A percentile compares a stretch with the other conserved stretches of the same genome.
phyloP scores from a whole-genome alignment of 2,113 vertebrate species.

The Prietella phreatophila region DNA sequence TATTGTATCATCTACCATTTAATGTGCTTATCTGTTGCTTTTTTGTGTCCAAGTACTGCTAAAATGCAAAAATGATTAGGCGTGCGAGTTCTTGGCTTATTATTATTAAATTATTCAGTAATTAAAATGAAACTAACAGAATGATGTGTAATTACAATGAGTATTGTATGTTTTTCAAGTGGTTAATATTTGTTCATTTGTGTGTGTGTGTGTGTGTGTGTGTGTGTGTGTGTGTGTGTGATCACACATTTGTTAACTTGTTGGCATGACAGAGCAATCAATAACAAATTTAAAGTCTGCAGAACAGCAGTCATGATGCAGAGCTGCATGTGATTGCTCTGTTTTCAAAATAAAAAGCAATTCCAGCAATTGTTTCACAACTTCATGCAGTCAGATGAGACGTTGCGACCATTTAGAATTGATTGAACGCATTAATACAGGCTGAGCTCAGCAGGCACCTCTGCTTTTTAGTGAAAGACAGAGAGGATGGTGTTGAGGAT shows the following conservation, averaged over 20 bases:
- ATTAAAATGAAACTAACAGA: neutral
- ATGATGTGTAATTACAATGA: neutral
- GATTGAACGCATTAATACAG: constrained; percentile 11
- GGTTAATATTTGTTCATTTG: no score
- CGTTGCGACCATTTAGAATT: neutral
- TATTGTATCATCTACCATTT: neutral
- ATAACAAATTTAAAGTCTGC: neutral
- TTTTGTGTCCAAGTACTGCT: neutral
- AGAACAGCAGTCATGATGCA: neutral
- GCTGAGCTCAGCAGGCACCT: constrained; percentile 7
- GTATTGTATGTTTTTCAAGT: neutral
- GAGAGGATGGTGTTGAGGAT: neutral
- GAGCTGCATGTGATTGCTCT: neutral
- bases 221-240: neutral
- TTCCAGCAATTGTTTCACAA: neutral
- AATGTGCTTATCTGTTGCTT: neutral
- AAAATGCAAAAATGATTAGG: no score
- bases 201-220: neutral
- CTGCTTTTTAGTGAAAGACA: neutral
- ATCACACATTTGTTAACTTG: no score
- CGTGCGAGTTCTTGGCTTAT: neutral
- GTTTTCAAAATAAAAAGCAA: neutral
- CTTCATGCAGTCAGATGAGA: neutral
- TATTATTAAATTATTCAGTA: neutral
- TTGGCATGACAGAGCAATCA: neutral